Base-by-base conservation (phyloP, 2,888 invertebrate species). In the Cephonodes hylas region DNA sequence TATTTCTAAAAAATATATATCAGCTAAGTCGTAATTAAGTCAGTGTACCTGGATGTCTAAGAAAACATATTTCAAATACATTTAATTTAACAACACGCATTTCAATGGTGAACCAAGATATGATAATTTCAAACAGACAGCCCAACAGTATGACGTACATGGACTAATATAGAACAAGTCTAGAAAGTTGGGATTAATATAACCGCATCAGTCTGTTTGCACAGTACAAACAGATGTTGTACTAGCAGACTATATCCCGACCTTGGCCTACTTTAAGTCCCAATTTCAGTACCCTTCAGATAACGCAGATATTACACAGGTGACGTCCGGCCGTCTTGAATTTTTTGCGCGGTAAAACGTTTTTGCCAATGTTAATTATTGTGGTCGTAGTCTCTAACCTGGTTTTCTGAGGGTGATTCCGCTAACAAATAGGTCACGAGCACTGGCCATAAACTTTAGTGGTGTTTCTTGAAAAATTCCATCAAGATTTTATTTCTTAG, bases 361-460 rank as follows among this genome's bases (percentile, higher is more conserved):
- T 59, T 56, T 56, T 42, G 42, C 27, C 18, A 56, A 56, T 25
- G 46, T 38, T 42, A 38, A 46, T 46, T 59, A 59, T 13, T 10
- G 31, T 31, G 53, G 53, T 31, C 31, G 53, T 18, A 7, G 31
- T 31, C 53, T 31, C 34, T 34, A 46, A 46, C 31, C 31, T 46
- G 22, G 45, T 59, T 59, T 59, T 10, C 5, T 34, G 38, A 59
- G 34, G 20, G 62, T 61, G 62, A 64, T 63, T 64, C 58, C 58
- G 58, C 27, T 42, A 56, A 46, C 44, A 66, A 68, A 65, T 66
- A 57, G 66, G 66, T 64, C 63, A 64, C 64, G 62, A 62, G 42
- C 61, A 61, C 44, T 53, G 57, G 34, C 57, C 45, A 64, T 64
- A 64, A 63, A 61, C 10, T 58, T 42, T 42, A 59, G 27, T 31